Base-by-base conservation (phyloP, 1,140 invertebrate genomes). In the Aphidius ervi region DNA sequence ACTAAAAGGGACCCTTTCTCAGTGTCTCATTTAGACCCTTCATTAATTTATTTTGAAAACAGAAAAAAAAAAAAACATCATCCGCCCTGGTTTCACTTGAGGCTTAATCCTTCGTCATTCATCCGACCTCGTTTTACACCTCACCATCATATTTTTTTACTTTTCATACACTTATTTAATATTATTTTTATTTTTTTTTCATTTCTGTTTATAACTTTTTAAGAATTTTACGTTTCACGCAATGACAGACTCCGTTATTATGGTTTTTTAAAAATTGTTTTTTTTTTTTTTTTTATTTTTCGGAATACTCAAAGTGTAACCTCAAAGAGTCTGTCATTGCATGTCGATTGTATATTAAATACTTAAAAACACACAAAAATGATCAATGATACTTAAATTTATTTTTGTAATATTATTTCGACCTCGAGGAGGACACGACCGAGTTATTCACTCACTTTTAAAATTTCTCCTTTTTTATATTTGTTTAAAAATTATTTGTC, bases 101-200 rank as follows among this genome's bases (percentile, higher is more conserved):
- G 10, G 41, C 52, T 63, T 68, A 68, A 48, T 50, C 64, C 49
- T 63, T 66, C 68, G 56, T 56, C 59, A 52, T 50, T 49, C 58
- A 62, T 61, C 55, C 52, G 9, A 23, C 41, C 48, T 39, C 50
- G 49, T 45, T 52, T 59, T 46, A 40, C 39, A 42, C 43, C 42
- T 45, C 31, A 54, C 23, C 23, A 31, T 31, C 23, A 31, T 31
- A 31, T 31, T 31, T 31, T 23, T 31, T 31, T 31, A 31, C 23
- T 31, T 31, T 31, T 31, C 23, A 31, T 31, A 31, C 23, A 31
- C 23, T 60, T 16, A 54, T 46, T 54, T 55, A 39, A 23, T 20
- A 41, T 39, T 43, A 49, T 49, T 61, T 61, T 55, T 48, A 43
- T 9, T 56, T 40, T 41, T 56, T 48, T 47, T 54, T 55, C 16